Percentiles rank a stretch among this genome's conserved stretches.
phyloP scores from a whole-genome alignment of 1,140 invertebrate species.

The Drosophila persimilis region DNA sequence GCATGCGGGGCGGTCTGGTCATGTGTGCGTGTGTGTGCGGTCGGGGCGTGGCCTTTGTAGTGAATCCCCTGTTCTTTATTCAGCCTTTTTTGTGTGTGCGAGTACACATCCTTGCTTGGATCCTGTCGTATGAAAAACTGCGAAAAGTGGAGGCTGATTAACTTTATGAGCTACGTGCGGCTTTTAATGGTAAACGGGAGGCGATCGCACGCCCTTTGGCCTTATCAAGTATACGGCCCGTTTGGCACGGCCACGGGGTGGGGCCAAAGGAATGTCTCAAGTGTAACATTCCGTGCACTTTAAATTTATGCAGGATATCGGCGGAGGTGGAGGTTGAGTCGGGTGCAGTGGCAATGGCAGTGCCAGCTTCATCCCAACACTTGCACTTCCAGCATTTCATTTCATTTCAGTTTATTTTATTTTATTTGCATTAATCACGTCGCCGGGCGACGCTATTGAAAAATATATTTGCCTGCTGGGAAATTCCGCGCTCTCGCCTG shows the following conservation, averaged over 20 bases:
- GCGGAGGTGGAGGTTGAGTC: constrained; percentile 26
- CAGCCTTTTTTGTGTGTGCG: not conserved
- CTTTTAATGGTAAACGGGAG: constrained; percentile 63
- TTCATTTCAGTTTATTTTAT: constrained; percentile 60
- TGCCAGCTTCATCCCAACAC: constrained; percentile 8
- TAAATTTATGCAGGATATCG: constrained; percentile 69
- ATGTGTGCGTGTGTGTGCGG: not conserved
- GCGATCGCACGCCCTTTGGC: constrained; percentile 26
- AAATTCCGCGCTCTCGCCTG: constrained; percentile 67
- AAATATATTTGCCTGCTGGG: constrained; percentile 81
- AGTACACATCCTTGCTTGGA: not conserved
- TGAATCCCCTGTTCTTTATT: constrained; percentile 25
- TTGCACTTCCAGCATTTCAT: constrained; percentile 31
- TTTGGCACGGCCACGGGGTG: constrained; percentile 2
- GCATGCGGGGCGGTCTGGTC: constrained; percentile 44
- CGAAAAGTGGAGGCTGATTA: constrained; percentile 63
- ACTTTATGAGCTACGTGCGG: constrained; percentile 76
- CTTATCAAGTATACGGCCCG: constrained; percentile 63
- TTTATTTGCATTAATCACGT: constrained; percentile 82
- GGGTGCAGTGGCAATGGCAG: constrained; percentile 2
- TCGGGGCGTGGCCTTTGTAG: constrained; percentile 58
- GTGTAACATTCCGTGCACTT: constrained; percentile 76
- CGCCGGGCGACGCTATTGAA: constrained; percentile 76
- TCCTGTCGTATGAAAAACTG: constrained; percentile 38
- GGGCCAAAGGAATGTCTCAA: constrained; percentile 53